Percentiles rank a stretch among this genome's conserved stretches.
phyloP scores from a whole-genome alignment of 2,797 vertebrate genomes.

The Alca torda region DNA sequence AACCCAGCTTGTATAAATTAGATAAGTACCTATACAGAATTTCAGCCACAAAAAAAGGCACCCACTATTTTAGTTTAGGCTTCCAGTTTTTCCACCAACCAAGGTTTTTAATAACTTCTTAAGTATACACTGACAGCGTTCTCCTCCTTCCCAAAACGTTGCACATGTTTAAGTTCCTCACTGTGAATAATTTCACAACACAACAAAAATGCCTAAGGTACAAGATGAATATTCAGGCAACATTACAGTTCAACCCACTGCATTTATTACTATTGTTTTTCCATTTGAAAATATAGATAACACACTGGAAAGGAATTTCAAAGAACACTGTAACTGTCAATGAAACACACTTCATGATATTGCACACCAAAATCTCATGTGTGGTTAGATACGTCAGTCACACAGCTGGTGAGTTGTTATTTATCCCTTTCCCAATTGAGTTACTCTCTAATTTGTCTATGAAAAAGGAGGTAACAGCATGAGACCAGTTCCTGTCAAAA shows the following conservation, averaged over 20 bases:
- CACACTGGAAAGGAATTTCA: neutral
- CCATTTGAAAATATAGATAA: neutral
- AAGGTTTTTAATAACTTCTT: neutral
- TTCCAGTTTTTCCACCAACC: neutral
- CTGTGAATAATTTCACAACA: neutral
- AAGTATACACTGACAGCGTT: neutral
- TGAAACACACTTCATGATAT: neutral
- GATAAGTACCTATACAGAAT: neutral
- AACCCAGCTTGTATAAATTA: neutral
- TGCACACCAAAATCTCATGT: neutral
- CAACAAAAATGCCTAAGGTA: neutral
- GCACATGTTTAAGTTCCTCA: neutral
- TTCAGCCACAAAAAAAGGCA: neutral
- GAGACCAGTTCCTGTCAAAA: slow-evolving; percentile 1
- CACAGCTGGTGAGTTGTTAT: neutral
- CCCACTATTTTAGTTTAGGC: neutral
- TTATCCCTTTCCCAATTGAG: neutral
- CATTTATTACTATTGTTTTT: neutral
- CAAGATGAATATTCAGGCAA: neutral
- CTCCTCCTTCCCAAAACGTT: neutral
- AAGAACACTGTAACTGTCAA: neutral
- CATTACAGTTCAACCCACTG: neutral
- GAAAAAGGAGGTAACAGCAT: neutral
- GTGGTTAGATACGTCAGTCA: neutral
- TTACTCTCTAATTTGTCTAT: neutral